These are phyloP conservation scores for Bovichtus variegatus DNA, from an alignment of 2,797 vertebrate species.

Conservation along the genomic window DNA sequence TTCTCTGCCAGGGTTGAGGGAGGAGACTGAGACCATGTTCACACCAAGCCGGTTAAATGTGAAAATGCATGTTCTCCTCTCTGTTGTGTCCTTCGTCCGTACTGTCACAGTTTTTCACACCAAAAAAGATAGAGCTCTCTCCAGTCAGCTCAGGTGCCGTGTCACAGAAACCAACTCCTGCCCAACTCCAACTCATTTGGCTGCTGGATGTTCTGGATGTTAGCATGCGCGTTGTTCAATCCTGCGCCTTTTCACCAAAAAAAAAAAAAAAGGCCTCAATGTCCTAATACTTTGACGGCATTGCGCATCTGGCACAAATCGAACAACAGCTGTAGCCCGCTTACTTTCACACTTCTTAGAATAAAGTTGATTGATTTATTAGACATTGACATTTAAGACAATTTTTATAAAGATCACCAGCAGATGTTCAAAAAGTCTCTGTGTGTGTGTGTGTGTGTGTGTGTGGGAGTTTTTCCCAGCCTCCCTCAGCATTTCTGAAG, in stretches of 20 bases:
- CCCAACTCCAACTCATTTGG: neutral
- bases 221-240: neutral
- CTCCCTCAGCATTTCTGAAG: neutral
- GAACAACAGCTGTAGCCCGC: too few species aligned
- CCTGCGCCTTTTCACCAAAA: neutral
- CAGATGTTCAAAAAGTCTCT: neutral
- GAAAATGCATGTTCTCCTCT: slow-evolving; percentile 14
- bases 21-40: slow-evolving; percentile 4
- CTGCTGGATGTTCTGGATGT: neutral
- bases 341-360: neutral
- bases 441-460: too few species aligned
- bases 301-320: neutral
- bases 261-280: neutral
- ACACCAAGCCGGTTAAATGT: neutral
- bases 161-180: neutral
- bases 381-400: too few species aligned
- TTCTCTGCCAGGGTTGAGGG: neutral
- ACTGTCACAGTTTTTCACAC: neutral
- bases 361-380: neutral
- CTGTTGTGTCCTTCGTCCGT: neutral
- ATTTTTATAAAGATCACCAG: neutral
- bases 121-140: neutral
- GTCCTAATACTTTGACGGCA: too few species aligned
- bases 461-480: neutral
- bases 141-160: neutral